Evolutionary conservation across 1,140 invertebrate species (phyloP).

Genomic region (Drosophila pseudoananassae): DNA sequence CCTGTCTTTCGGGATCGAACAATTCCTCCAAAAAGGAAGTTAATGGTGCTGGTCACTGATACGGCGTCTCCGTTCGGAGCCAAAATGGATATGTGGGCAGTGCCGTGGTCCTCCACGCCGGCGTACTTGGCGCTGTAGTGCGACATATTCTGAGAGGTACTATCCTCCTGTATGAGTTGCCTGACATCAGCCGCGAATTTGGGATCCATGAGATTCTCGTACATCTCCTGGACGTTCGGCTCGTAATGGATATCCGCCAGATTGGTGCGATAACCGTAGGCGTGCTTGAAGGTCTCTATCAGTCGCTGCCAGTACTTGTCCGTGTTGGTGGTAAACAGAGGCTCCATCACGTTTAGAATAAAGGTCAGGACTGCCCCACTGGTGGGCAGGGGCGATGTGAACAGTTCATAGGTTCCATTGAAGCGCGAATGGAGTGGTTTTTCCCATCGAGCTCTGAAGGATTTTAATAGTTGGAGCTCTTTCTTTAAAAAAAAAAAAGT

Average conservation of each 20-base stretch:
- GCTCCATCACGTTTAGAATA: conserved; percentile 93
- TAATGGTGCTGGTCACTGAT: conserved; percentile 96
- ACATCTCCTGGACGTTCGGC: conserved; percentile 51
- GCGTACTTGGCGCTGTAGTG: conserved; percentile 89
- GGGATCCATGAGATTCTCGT: conserved; percentile 58
- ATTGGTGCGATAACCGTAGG: conserved; percentile 93
- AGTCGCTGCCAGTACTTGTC: conserved; percentile 90
- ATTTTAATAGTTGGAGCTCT: neutral
- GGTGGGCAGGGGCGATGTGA: conserved; percentile 92
- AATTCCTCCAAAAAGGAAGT: conserved; percentile 92
- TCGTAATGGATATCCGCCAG: conserved; percentile 92
- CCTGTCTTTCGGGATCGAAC: conserved; percentile 92
- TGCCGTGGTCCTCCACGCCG: conserved; percentile 90
- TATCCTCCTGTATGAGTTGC: conserved; percentile 87
- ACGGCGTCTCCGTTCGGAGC: conserved; percentile 96
- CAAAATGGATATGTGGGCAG: conserved; percentile 95
- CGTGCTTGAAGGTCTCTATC: conserved; percentile 97
- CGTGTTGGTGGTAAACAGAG: conserved; percentile 85
- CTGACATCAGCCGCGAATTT: conserved; percentile 87
- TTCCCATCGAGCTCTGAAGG: conserved; percentile 85
- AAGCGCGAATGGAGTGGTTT: conserved; percentile 86
- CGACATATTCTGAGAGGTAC: conserved; percentile 88
- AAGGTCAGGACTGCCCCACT: conserved; percentile 92
- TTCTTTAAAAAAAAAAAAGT: neutral
- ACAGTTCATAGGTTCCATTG: conserved; percentile 87